Conservation (phyloP, 1,140 invertebrate species). For the Paraescarpia echinospica region DNA sequence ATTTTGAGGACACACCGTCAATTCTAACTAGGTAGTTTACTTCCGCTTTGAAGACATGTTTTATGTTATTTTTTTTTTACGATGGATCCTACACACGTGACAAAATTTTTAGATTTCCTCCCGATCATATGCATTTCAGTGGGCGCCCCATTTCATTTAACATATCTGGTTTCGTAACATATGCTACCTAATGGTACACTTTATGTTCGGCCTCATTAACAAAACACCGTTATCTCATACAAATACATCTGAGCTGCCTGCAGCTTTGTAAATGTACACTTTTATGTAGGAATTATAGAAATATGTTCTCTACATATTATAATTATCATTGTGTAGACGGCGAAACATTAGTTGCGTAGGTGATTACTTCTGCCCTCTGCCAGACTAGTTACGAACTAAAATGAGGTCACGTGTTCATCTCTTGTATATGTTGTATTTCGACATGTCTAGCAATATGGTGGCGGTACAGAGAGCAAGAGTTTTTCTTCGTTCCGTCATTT, state of each 20-base stretch:
- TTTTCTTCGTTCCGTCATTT: background rate
- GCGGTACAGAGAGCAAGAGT: conserved; percentile 3
- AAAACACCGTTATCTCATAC: no score
- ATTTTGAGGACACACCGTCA: background rate
- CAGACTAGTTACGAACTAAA: background rate
- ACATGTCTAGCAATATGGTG: background rate
- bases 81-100: background rate
- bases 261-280: no score
- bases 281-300: no score
- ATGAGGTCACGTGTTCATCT: background rate
- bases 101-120: background rate
- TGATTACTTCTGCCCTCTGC: background rate
- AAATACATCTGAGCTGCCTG: no score
- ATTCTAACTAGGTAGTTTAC: background rate
- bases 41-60: background rate
- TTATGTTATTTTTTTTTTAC: background rate
- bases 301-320: no score
- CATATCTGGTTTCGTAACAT: background rate
- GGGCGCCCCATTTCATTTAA: background rate
- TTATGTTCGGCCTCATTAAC: background rate
- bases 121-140: background rate
- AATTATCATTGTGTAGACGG: background rate
- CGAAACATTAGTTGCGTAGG: background rate
- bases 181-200: background rate
- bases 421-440: background rate